Conservation (phyloP, 2,113 vertebrate species). For the Collichthys lucidus region DNA sequence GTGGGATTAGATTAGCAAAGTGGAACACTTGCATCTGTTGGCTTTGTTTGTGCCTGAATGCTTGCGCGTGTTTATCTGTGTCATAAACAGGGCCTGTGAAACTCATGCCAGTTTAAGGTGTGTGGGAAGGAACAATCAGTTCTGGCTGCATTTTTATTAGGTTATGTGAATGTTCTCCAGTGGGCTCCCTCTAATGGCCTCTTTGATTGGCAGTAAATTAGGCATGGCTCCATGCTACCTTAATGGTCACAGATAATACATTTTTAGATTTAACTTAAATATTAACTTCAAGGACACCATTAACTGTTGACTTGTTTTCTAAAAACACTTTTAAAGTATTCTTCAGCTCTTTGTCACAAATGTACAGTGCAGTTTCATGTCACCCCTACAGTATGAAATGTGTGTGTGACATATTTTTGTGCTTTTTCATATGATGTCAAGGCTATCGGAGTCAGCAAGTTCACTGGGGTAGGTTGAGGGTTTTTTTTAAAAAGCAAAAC, state of each 20-base stretch:
- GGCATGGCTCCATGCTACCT: conserved; percentile 9
- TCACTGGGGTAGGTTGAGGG: not conserved
- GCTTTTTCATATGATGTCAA: conserved; percentile 41
- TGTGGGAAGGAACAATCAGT: conserved; percentile 56
- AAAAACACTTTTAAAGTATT: not conserved
- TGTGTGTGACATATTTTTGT: conserved; percentile 26
- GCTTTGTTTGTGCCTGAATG: conserved; percentile 56
- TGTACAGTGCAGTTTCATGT: not conserved
- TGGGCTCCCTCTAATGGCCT: conserved; percentile 24
- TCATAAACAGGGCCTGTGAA: conserved; percentile 36
- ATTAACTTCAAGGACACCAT: not conserved
- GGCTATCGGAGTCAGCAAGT: conserved; percentile 1
- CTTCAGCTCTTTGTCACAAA: not conserved
- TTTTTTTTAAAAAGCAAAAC: conserved; percentile 42
- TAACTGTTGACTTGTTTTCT: not conserved
- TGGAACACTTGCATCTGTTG: conserved; percentile 67
- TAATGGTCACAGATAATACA: not conserved
- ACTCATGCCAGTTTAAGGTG: conserved; percentile 58
- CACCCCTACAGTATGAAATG: conserved; percentile 20
- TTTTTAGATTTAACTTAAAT: not conserved
- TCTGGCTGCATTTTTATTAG: conserved; percentile 54
- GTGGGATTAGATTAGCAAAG: conserved; percentile 70
- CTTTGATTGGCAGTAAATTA: conserved; percentile 50
- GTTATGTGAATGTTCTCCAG: conserved; percentile 38
- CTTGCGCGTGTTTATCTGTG: conserved; percentile 67